Evolutionary conservation across 2,888 invertebrate species (phyloP).

Genomic region (Microdon myrmicae): DNA sequence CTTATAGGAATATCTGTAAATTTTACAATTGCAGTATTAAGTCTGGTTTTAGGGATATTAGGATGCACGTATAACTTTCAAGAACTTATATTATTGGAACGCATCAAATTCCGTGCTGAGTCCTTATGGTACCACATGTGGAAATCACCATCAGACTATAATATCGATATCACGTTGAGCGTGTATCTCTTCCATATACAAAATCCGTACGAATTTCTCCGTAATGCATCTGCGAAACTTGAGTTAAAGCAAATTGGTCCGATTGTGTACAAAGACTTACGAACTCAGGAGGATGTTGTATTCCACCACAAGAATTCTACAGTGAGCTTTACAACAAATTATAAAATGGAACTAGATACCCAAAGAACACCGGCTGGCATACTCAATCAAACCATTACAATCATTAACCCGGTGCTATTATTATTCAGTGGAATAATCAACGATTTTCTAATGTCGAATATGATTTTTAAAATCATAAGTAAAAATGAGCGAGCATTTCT

Average conservation of each 20-base stretch:
- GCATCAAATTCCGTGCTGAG: constrained; percentile 35
- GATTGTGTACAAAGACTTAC: constrained; percentile 39
- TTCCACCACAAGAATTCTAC: constrained; percentile 54
- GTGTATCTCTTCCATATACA: constrained; percentile 81
- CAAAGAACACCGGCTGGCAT: constrained; percentile 69
- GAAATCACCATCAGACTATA: constrained; percentile 69
- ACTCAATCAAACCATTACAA: constrained; percentile 70
- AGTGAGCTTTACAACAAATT: constrained; percentile 67
- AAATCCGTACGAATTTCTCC: constrained; percentile 76
- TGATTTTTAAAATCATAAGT: constrained; percentile 26
- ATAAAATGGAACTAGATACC: constrained; percentile 66
- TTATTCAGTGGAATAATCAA: constrained; percentile 27
- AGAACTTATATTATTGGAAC: constrained; percentile 27
- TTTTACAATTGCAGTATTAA: too few species aligned
- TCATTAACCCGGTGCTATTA: constrained; percentile 44
- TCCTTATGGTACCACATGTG: constrained; percentile 61
- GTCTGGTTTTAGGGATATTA: too few species aligned
- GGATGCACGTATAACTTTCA: constrained; percentile 28
- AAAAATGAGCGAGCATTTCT: constrained; percentile 62
- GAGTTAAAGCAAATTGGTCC: constrained; percentile 79
- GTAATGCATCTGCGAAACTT: constrained; percentile 72
- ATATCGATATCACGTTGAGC: constrained; percentile 71
- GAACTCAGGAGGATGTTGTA: constrained; percentile 28
- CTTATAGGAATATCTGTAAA: too few species aligned
- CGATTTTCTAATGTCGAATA: constrained; percentile 21